Conservation (phyloP, 1,140 invertebrate genomes). For the Papilio aristodemus region DNA sequence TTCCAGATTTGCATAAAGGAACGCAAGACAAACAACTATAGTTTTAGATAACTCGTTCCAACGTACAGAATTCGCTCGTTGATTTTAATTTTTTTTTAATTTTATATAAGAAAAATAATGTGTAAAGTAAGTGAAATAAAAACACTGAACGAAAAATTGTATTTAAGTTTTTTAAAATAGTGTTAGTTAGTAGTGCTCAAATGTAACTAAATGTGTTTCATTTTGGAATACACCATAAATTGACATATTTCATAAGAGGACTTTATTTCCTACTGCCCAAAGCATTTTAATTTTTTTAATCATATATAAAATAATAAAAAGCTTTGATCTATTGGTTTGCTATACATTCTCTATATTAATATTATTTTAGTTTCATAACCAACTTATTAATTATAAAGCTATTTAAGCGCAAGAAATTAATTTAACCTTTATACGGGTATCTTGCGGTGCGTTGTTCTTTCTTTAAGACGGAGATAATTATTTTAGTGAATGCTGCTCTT, state of each 20-base stretch:
- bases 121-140: no score
- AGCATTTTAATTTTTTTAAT: no score
- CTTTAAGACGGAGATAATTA: slow-evolving; percentile 50
- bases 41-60: slow-evolving; percentile 35
- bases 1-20: slow-evolving; percentile 75
- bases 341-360: slow-evolving; percentile 33
- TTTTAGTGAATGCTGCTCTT: slow-evolving; percentile 65
- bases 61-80: background rate
- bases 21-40: slow-evolving; percentile 49
- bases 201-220: no score
- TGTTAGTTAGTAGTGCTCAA: no score
- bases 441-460: slow-evolving; percentile 24
- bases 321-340: slow-evolving; percentile 22
- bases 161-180: no score
- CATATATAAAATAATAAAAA: slow-evolving; percentile 15
- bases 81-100: background rate
- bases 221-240: no score
- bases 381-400: slow-evolving; percentile 35
- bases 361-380: slow-evolving; percentile 13
- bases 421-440: slow-evolving; percentile 28
- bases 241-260: no score
- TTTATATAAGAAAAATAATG: no score
- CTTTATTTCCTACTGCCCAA: no score
- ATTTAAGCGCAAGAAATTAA: slow-evolving; percentile 35
- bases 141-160: no score